Base-by-base conservation (phyloP, 1,140 invertebrate species). In the Eupeodes corollae region DNA sequence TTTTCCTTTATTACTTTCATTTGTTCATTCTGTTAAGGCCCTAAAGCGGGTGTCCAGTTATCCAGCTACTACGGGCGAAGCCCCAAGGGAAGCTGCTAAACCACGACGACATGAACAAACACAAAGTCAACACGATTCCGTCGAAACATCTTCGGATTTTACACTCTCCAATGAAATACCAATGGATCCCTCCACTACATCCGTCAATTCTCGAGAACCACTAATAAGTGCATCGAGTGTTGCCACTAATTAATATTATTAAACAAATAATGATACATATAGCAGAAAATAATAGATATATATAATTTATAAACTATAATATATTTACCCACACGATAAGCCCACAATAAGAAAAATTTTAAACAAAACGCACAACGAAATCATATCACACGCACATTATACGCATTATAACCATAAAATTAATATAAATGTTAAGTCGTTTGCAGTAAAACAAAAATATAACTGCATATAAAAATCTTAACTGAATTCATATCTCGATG, bases 101-200 rank as follows among this genome's bases (percentile, higher is more conserved):
- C 60, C 68, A 0, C 55, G 70, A 18, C 55, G 67, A 3, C 71
- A 74, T 49, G 74, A 76, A 43, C 63, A 67, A 13, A 75, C 71
- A 5, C 72, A 75, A 52, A 75, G 73, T 39, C 74, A 75, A 45
- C 73, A 74, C 34, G 64, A 67, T 44, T 67, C 64, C 42, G 62
- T 67, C 40, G 63, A 67, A 50, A 60, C 60, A 10, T 63, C 63
- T 11, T 56, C 59, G 8, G 58, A 61, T 46, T 67, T 63, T 35
- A 67, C 63, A 12, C 48, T 67, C 41, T 63, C 63, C 55, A 64
- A 55, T 34, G 51, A 52, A 26, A 42, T 32, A 41, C 51, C 50
- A 26, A 33, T 53, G 51, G 63, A 67, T 56, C 63, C 63, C 51
- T 67, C 63, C 48, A 67, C 62, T 44, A 67, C 63, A 42, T 63